Evolutionary conservation across 1,140 invertebrate genomes (phyloP).

Genomic region (Palaemon carinicauda): DNA sequence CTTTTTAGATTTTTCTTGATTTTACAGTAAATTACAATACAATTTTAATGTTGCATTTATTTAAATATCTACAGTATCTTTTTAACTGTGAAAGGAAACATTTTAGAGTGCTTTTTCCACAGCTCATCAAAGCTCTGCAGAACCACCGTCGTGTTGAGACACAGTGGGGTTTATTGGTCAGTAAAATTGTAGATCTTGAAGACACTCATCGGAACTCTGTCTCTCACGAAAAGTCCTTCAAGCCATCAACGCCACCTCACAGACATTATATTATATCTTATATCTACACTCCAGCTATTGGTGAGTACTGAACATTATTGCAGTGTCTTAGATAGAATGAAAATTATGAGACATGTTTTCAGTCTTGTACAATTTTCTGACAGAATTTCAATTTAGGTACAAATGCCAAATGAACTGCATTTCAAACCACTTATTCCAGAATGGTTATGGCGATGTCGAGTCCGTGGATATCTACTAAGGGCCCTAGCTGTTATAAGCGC

Average conservation of each 20-base stretch:
- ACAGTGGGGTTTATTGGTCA: conserved; percentile 88
- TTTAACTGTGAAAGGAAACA: no score
- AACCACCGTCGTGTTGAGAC: conserved; percentile 67
- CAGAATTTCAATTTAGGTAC: no score
- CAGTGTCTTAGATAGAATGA: not conserved
- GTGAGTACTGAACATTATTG: conserved; percentile 19
- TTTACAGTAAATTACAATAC: no score
- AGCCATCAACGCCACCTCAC: conserved; percentile 63
- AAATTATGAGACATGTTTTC: no score
- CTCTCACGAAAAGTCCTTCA: conserved; percentile 79
- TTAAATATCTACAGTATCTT: no score
- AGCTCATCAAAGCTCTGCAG: conserved; percentile 67
- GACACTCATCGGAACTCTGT: conserved; percentile 84
- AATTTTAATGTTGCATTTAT: no score
- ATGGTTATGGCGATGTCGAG: conserved; percentile 94
- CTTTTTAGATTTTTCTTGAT: no score
- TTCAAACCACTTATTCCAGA: conserved; percentile 69
- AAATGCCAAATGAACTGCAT: not conserved
- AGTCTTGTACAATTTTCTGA: no score
- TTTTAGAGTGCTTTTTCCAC: conserved; percentile 1
- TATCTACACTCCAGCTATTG: conserved; percentile 43
- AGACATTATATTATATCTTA: conserved; percentile 30
- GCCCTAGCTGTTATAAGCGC: conserved; percentile 77
- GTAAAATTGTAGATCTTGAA: conserved; percentile 79
- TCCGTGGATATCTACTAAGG: conserved; percentile 80